Base-by-base conservation (phyloP, 2,113 vertebrate genomes). In the Sapajus apella region DNA sequence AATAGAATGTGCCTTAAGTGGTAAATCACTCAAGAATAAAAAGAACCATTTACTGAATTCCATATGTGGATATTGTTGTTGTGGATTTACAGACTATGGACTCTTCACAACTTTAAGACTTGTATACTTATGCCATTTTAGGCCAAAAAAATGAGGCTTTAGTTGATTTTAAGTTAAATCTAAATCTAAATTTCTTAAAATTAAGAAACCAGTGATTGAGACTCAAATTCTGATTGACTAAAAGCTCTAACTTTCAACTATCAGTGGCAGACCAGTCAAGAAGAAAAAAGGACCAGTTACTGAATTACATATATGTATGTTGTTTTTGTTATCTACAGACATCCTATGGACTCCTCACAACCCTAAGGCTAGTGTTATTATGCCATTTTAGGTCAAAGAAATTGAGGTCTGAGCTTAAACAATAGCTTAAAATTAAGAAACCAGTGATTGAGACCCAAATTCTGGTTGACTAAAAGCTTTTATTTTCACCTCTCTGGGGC, bases 341-440 rank as follows among this genome's bases (percentile, higher is more conserved):
- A 18, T 77, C 20, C 18, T 0, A 7, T 21, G 14, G 5, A 16
- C 8, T n/a, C 43, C 27, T 21, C 32, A 77, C 0, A 21, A 13
- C 12, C 45, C 43, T 72, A 35, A 56, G 18, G 43, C 13, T 66
- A 18, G 16, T 37, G 3, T 64, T 8, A 56, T 25, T 16, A 85
- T 32, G 6, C 7, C 5, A 37, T 55, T 70, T 55, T 86, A 58
- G 8, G 9, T 45, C 75, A 10, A 72, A 81, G 9, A 79, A 66
- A 18, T 32, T 56, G 37, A 85, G 50, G 13, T 55, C 40, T 55
- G 61, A 47, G 52, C 17, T 79, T 89, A 76, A 27, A n/a, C 30
- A 14, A 64, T 30, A 64, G 17, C 25, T 58, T n/a, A 77, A 92
- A 95, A 45, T 16, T 45, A 43, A 83, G 32, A 64, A 3, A 18